Conservation (phyloP, 2,113 vertebrate species). For the Stomatorhinus ivindoensis region DNA sequence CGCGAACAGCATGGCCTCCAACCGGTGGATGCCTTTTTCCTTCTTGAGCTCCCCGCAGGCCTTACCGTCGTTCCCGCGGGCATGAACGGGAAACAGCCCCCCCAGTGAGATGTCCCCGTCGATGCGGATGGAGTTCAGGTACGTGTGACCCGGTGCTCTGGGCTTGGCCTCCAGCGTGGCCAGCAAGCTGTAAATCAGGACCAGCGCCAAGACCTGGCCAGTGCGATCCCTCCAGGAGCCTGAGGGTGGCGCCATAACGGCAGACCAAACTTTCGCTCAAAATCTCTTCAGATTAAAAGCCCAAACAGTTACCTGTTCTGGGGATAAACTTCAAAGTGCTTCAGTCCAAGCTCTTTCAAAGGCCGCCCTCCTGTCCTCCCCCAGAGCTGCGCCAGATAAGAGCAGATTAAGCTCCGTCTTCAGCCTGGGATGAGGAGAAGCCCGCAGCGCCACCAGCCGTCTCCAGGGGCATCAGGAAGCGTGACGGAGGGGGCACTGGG, state of each 20-base stretch:
- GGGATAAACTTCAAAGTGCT: constrained; percentile 38
- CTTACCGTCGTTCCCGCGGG: constrained; percentile 77
- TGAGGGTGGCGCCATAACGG: constrained; percentile 48
- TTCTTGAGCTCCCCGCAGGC: constrained; percentile 93
- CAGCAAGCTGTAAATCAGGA: constrained; percentile 53
- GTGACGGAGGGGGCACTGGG: constrained; percentile 29
- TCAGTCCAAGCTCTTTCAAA: constrained; percentile 42
- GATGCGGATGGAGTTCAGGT: constrained; percentile 92
- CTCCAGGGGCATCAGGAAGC: constrained; percentile 37
- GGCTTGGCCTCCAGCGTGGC: constrained; percentile 68
- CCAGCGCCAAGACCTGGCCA: constrained; percentile 32
- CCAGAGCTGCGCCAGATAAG: constrained; percentile 9
- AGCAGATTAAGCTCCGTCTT: constrained; percentile 35
- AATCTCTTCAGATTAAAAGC: constrained; percentile 41
- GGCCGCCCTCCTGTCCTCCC: constrained; percentile 41
- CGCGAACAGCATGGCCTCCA: constrained; percentile 94
- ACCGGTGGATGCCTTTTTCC: constrained; percentile 88
- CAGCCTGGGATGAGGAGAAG: constrained; percentile 25
- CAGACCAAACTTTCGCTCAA: constrained; percentile 46
- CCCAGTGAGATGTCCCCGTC: constrained; percentile 93
- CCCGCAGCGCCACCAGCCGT: constrained; percentile 31
- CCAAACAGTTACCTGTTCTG: constrained; percentile 29
- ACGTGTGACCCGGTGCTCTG: constrained; percentile 76
- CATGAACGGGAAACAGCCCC: constrained; percentile 86
- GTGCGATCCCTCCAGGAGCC: constrained; percentile 39